phyloP scores from a whole-genome alignment of 2,888 invertebrate species.

The Chymomyza amoena region DNA sequence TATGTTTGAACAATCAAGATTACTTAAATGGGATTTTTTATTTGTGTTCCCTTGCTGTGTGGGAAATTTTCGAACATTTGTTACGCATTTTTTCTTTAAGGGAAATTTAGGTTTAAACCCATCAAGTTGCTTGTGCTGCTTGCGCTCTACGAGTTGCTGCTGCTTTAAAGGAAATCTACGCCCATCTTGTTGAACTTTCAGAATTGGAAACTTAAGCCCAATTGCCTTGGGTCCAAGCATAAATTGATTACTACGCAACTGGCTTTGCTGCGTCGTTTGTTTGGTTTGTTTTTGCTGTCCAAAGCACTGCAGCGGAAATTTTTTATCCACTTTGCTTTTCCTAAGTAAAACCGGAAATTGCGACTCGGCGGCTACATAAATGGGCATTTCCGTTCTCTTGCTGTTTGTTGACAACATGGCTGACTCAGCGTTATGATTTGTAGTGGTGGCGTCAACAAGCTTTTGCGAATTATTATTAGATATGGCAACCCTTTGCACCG shows the following conservation, averaged over 20 bases:
- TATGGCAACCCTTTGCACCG: slow-evolving; percentile 24
- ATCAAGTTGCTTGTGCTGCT: too few relatives aligned
- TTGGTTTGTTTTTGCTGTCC: slow-evolving; percentile 3
- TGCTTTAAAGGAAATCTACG: background rate
- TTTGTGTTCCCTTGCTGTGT: background rate
- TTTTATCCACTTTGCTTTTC: slow-evolving; percentile 6
- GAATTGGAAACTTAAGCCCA: background rate
- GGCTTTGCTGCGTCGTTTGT: background rate
- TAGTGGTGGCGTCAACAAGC: slow-evolving; percentile 36
- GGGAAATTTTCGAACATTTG: slow-evolving; percentile 1
- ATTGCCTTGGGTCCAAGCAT: background rate
- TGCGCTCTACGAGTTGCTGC: background rate
- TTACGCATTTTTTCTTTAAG: background rate
- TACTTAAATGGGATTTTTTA: slow-evolving; percentile 37
- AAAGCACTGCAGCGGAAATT: background rate
- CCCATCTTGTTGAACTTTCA: background rate
- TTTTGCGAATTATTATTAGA: slow-evolving; percentile 56
- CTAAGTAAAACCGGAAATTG: slow-evolving; percentile 48
- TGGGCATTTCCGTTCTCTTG: slow-evolving; percentile 50
- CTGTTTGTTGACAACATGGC: slow-evolving; percentile 36
- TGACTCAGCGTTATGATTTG: slow-evolving; percentile 53
- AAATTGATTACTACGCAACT: background rate
- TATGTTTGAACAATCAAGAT: slow-evolving; percentile 36
- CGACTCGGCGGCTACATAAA: slow-evolving; percentile 13
- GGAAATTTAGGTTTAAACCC: slow-evolving; percentile 26